These are phyloP conservation scores for Synanthedon myopaeformis DNA, from an alignment of 2,888 invertebrate species.

Conservation along the genomic window DNA sequence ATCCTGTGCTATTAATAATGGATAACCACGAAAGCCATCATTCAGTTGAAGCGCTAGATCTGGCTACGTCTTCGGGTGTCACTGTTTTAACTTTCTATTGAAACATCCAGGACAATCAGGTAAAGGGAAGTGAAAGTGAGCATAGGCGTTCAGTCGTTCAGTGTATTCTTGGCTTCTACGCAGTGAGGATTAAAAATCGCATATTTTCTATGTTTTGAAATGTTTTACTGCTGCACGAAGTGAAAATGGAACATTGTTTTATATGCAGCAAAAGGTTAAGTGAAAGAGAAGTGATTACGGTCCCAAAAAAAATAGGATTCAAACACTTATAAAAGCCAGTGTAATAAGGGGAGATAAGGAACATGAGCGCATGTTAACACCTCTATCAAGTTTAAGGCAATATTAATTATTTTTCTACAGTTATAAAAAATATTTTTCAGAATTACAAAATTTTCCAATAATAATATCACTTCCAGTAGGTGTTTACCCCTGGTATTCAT, in stretches of 20 bases:
- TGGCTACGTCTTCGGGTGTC: no score
- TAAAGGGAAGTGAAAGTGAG: background rate
- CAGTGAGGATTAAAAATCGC: background rate
- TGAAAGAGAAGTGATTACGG: conserved; percentile 2
- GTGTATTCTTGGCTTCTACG: background rate
- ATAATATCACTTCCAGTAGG: background rate
- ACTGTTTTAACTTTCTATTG: no score
- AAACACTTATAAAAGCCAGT: conserved; percentile 1
- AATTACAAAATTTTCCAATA: background rate
- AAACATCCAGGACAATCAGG: no score
- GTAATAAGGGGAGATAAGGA: background rate
- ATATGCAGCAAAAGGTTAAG: conserved; percentile 2
- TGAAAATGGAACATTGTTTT: conserved; percentile 2
- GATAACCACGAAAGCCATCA: no score
- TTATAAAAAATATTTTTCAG: background rate
- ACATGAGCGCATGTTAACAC: background rate
- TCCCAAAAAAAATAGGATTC: conserved; percentile 1
- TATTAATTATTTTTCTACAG: background rate
- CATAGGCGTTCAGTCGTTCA: background rate
- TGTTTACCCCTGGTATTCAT: background rate
- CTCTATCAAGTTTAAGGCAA: background rate
- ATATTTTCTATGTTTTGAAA: background rate
- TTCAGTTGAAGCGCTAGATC: no score
- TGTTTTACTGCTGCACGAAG: background rate
- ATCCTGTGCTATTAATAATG: no score